Percentiles rank a stretch among this genome's conserved stretches.
phyloP scores from a whole-genome alignment of 2,113 vertebrate species.

The Cricetomys ansorgei region DNA sequence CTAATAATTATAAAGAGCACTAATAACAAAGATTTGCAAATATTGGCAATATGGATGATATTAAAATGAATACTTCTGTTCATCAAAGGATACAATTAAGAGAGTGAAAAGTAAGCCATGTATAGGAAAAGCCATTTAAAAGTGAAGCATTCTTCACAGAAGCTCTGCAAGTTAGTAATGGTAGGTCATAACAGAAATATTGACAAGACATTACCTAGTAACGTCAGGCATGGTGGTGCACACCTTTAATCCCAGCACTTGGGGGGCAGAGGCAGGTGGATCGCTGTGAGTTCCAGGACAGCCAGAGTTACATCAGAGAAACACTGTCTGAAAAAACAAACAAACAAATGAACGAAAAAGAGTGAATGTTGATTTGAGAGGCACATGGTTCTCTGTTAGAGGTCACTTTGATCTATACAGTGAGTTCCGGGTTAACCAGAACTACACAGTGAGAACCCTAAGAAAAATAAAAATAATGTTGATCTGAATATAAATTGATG shows the following conservation, averaged over 20 bases:
- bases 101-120: neutral
- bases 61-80: neutral
- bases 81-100: neutral
- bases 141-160: neutral
- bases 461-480: neutral
- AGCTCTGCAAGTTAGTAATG: neutral
- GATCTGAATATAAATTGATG: neutral
- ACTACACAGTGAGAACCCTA: neutral
- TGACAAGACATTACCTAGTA: too few relatives aligned
- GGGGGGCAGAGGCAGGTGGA: too few relatives aligned
- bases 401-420: neutral
- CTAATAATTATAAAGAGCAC: neutral
- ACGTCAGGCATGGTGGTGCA: too few relatives aligned
- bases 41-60: neutral
- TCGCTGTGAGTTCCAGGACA: too few relatives aligned
- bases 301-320: too few relatives aligned
- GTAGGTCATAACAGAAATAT: too few relatives aligned
- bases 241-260: too few relatives aligned
- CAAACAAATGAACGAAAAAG: too few relatives aligned
- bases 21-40: neutral
- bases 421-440: neutral
- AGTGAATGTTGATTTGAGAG: too few relatives aligned
- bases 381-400: too few relatives aligned
- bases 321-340: too few relatives aligned
- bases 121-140: neutral